phyloP scores from a whole-genome alignment of 2,113 vertebrate genomes.

The Elgaria multicarinata region DNA sequence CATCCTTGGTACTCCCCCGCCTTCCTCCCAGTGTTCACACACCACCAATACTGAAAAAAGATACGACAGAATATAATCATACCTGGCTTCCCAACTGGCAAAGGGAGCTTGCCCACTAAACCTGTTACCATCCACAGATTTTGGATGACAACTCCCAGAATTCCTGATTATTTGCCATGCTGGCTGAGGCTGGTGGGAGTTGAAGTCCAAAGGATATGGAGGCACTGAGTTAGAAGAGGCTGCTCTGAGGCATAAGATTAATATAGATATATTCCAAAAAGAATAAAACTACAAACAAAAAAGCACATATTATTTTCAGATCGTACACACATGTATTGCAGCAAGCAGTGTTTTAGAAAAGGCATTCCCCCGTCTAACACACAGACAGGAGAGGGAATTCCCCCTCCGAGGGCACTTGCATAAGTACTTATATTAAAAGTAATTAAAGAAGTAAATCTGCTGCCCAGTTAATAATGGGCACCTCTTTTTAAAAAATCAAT shows the following conservation, averaged over 20 bases:
- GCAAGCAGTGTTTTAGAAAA: not conserved
- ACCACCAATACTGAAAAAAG: not conserved
- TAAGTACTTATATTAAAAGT: not conserved
- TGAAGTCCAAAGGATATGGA: too few species aligned
- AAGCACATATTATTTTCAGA: not conserved
- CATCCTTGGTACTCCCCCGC: not conserved
- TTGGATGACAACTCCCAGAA: too few species aligned
- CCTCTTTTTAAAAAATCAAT: not conserved
- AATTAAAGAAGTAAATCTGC: not conserved
- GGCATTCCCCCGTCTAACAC: not conserved
- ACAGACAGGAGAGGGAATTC: not conserved
- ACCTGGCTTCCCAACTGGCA: not conserved
- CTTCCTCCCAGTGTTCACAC: not conserved
- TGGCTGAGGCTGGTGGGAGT: too few species aligned
- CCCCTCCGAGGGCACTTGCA: not conserved
- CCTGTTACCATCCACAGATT: too few species aligned
- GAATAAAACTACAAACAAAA: too few species aligned
- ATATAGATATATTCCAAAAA: too few species aligned
- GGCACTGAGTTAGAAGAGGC: too few species aligned
- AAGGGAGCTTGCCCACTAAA: not conserved
- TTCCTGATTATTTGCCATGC: too few species aligned
- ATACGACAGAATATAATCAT: not conserved
- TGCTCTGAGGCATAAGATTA: too few species aligned
- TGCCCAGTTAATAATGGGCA: not conserved
- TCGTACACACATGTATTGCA: not conserved